Evolutionary conservation across 2,797 vertebrate genomes (phyloP), one percentile per base, ranked within the genome.

Genomic region (Thaleichthys pacificus): DNA sequence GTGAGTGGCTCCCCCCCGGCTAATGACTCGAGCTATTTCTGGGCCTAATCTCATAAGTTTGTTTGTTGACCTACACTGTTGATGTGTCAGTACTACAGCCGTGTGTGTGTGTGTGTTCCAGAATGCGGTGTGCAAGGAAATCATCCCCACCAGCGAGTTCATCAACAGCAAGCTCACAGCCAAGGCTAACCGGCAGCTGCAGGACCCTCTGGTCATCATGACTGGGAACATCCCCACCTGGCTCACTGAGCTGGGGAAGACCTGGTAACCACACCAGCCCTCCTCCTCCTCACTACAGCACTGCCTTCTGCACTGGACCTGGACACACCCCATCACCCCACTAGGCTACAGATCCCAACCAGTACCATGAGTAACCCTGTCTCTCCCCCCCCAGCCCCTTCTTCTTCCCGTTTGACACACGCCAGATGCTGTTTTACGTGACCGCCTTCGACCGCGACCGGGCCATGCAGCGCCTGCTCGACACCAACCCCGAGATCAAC

Each of bases 381-480:
- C 47, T 28, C 51, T 4, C 7, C 19, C 21, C 32, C 24, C 9
- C 54, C 38, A 99, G 97, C 91, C 98, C 98, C 0, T 99, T 98
- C 93, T 99, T 99, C 93, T 99, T 99, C 89, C 98, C 98, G 0
- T 99, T 99, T 82, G 98, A 99, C 88, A 99, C 98, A n/a, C 94
- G 97, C 81, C 98, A 99, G 95, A 99, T 99, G 97, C 90, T 99
- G 65, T 99, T 99, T 87, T 99, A 99, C 21, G 98, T 99, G 63
- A 99, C 97, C 8, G 98, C 98, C 30, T 99, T 99, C 87, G 97
- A 99, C 86, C 95, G 98, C 0, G 98, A 99, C 84, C 92, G 98
- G 85, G 98, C 98, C 88, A 99, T 99, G 97, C 97, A 99, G 69
- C 95, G 98, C 77, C 89, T 99, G 4, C 92, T 99, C 70, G 98